phyloP scores from a whole-genome alignment of 2,797 vertebrate genomes.

The Micrastur ruficollis region DNA sequence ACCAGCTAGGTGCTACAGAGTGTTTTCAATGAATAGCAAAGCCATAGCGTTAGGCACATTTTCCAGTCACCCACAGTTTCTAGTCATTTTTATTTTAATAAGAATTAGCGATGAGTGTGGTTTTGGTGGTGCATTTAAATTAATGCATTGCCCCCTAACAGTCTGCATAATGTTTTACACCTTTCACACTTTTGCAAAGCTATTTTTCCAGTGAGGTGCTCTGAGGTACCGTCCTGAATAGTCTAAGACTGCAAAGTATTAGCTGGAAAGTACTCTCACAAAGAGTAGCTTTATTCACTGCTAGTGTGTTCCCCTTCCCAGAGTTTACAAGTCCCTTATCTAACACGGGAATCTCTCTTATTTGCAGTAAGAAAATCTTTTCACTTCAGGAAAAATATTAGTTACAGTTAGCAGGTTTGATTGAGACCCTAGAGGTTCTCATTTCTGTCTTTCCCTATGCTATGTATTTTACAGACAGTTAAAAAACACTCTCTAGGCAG shows the following conservation, averaged over 20 bases:
- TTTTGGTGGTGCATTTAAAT: neutral
- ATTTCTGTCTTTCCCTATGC: neutral
- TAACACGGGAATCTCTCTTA: neutral
- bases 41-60: neutral
- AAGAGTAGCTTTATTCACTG: neutral
- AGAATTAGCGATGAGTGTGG: neutral
- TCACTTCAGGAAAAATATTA: neutral
- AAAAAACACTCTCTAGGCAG: neutral
- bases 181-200: neutral
- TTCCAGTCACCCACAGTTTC: neutral
- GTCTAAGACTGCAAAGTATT: neutral
- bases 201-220: neutral
- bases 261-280: neutral
- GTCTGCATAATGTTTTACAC: neutral
- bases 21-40: neutral
- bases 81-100: neutral
- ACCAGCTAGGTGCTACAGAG: neutral
- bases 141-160: neutral
- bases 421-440: neutral
- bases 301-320: neutral
- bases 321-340: neutral
- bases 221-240: neutral
- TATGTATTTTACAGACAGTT: constrained; percentile 17
- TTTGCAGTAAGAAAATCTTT: neutral
- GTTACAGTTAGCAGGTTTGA: constrained; percentile 27